Evolutionary conservation across 2,113 vertebrate species (phyloP), one percentile per base, ranked within the genome.

Genomic region (Oceanodroma tethys): DNA sequence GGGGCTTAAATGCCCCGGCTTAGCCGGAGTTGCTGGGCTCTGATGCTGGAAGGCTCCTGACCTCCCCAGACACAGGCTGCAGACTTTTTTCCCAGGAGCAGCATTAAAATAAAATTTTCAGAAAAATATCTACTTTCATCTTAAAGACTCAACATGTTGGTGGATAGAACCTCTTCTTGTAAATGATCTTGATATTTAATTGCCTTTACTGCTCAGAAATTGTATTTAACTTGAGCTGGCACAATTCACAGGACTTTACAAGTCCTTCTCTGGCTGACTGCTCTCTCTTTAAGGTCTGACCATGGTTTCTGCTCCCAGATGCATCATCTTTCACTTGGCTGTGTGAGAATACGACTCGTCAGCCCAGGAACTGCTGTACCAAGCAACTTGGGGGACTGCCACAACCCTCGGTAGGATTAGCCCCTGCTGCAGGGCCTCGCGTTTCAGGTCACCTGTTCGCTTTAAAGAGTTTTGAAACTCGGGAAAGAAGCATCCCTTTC

Each of bases 341-440:
- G 42, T 5, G 65, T 36, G 27, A 48, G 42, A 16, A 47, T 3
- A 22, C 3, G 0, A 10, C 63, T 38, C 6, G 1, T n/a, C 5
- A n/a, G 74, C 4, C 16, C 56, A 2, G 16, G 53, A 4, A 7
- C 80, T 8, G 2, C 23, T 2, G 38, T 7, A 30, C 84, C 67
- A 10, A 55, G 27, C 52, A 12, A 3, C 43, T 7, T 2, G 66
- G 48, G 62, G 3, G 70, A 1, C 50, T 1, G 15, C 1, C 1
- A 48, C 1, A 2, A 13, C 23, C 22, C 52, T 16, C 1, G 3
- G 14, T 4, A 36, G 25, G 43, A 36, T 8, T 29, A 6, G 0
- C 32, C 38, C 38, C 80, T 14, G 16, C 81, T 50, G 53, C 84
- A 38, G 38, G 29, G 15, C 5, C 4, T 16, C 19, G 66, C 42